A percentile compares a stretch with the other conserved stretches of the same genome.
These are phyloP conservation scores for Tragelaphus strepsiceros DNA, from an alignment of 2,113 vertebrate species.

Conservation along the genomic window DNA sequence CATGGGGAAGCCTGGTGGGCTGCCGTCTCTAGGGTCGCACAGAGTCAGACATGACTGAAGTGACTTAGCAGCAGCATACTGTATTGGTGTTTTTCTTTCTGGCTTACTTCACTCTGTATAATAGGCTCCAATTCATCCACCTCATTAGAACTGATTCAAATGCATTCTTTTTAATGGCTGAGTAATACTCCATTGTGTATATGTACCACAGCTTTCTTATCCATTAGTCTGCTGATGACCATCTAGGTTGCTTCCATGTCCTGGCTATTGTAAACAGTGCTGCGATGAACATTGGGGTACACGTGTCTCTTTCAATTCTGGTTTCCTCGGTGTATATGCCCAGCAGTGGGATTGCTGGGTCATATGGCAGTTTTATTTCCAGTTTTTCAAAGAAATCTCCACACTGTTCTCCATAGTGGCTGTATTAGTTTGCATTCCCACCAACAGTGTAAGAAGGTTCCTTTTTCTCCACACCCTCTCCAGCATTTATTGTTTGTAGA, in stretches of 20 bases:
- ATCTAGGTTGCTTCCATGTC: not conserved
- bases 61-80: not conserved
- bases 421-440: not conserved
- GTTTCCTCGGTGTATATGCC: fast-evolving
- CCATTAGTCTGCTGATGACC: fast-evolving
- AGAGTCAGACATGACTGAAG: too few relatives aligned
- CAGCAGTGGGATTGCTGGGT: not conserved
- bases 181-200: not conserved
- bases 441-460: not conserved
- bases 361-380: not conserved
- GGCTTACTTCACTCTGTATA: not conserved
- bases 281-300: not conserved
- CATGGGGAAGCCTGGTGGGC: too few relatives aligned
- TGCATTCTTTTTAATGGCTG: not conserved
- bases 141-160: not conserved
- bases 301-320: not conserved
- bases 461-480: not conserved
- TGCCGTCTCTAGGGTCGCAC: too few relatives aligned
- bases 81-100: not conserved
- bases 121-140: not conserved
- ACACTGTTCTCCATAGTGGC: not conserved
- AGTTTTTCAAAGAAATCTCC: not conserved
- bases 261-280: not conserved
- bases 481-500: not conserved
- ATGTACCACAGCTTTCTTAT: not conserved